Conservation (phyloP, 1,140 invertebrate genomes). For the Papilio helenus region DNA sequence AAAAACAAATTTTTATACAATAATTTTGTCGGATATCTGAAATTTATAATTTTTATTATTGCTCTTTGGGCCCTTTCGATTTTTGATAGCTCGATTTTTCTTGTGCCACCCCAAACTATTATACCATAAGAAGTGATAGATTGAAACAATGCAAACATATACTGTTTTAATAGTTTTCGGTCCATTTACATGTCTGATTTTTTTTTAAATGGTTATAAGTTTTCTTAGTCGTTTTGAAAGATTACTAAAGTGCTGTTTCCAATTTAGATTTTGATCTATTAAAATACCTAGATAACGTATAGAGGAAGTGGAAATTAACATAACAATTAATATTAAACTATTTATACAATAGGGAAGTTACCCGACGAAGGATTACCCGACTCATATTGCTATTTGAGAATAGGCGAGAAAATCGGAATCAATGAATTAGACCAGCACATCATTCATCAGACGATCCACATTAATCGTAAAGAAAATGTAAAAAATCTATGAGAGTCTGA, state of each 20-base stretch:
- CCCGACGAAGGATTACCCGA: no score
- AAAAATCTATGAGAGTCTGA: no score
- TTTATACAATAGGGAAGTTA: no score
- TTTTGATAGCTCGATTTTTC: neutral
- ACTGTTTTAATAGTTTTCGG: conserved; percentile 19
- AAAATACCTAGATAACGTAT: conserved; percentile 37
- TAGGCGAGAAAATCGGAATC: no score
- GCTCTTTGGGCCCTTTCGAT: neutral
- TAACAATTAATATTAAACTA: no score
- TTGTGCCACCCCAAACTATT: neutral
- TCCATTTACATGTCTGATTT: conserved; percentile 30
- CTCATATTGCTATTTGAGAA: no score
- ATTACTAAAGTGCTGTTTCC: conserved; percentile 33
- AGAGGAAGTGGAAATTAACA: neutral
- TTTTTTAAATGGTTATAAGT: conserved; percentile 42
- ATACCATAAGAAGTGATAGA: neutral
- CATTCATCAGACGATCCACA: no score
- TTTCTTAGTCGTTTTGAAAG: conserved; percentile 30
- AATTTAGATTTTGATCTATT: conserved; percentile 40
- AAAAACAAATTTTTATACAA: neutral
- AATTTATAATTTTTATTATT: neutral
- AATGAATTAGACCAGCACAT: no score
- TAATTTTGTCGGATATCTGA: neutral
- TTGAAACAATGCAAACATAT: conserved; percentile 16
- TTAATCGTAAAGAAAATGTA: no score